Evolutionary conservation across 2,888 invertebrate genomes (phyloP).

Genomic region (Drosophila parthenogenetica): DNA sequence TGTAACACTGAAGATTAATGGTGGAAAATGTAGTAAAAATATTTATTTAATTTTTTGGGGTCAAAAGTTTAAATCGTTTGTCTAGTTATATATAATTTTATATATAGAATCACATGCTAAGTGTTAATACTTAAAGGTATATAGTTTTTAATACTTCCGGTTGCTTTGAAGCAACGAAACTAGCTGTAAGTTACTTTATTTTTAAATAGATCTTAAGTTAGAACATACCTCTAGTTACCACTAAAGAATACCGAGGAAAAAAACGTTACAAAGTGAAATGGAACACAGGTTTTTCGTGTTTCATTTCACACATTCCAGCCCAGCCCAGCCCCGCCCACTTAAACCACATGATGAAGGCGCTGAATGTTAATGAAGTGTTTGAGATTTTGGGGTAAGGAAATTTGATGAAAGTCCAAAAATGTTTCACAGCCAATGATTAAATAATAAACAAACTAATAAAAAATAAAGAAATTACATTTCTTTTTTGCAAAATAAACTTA

Average conservation of each 20-base stretch:
- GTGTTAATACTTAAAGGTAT: conserved; percentile 44
- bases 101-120: conserved; percentile 70
- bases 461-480: conserved; percentile 14
- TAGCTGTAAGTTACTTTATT: conserved; percentile 36
- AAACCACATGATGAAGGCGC: conserved; percentile 53
- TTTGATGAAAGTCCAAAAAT: conserved; percentile 44
- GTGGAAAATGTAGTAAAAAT: conserved; percentile 23
- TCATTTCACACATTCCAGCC: conserved; percentile 36
- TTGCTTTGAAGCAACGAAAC: conserved; percentile 42
- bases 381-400: conserved; percentile 20
- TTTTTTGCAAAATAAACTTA: conserved; percentile 44
- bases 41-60: conserved; percentile 8
- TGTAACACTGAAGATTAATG: conserved; percentile 49
- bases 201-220: conserved; percentile 24
- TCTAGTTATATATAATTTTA: conserved; percentile 33
- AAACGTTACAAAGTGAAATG: conserved; percentile 16
- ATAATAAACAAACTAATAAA: conserved; percentile 24
- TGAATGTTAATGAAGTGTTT: conserved; percentile 55
- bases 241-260: conserved; percentile 16
- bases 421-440: conserved; percentile 55
- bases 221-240: conserved; percentile 71
- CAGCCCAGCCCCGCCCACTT: conserved; percentile 8
- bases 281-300: conserved; percentile 21
- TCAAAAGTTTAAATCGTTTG: conserved; percentile 32
- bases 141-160: conserved; percentile 5